phyloP scores from a whole-genome alignment of 2,113 vertebrate species.

The Marcusenius ussheri region DNA sequence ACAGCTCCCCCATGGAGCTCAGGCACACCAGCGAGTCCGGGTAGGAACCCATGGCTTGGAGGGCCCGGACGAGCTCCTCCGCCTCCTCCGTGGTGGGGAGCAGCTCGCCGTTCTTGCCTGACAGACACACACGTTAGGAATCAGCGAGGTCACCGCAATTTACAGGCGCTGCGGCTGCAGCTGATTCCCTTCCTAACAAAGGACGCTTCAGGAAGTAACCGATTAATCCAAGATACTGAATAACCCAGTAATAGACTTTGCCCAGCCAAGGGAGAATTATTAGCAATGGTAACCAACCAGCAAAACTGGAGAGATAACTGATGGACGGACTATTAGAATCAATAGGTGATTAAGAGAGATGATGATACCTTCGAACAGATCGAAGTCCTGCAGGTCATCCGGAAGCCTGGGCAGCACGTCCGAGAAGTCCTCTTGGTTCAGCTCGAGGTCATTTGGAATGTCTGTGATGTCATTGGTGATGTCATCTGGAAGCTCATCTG shows the following conservation, averaged over 20 bases:
- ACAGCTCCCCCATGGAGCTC: constrained; percentile 75
- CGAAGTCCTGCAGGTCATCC: constrained; percentile 82
- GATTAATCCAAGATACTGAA: neutral
- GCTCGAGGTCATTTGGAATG: constrained; percentile 82
- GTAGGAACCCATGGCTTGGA: constrained; percentile 73
- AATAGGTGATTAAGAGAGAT: neutral
- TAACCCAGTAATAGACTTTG: neutral
- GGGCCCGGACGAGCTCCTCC: constrained; percentile 77
- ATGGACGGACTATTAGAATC: neutral
- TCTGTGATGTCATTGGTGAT: constrained; percentile 83
- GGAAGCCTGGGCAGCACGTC: constrained; percentile 77
- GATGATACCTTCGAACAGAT: constrained; percentile 79
- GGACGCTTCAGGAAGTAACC: neutral
- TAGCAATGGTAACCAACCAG: neutral
- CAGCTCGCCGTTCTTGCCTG: constrained; percentile 83
- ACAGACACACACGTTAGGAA: neutral
- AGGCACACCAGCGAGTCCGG: constrained; percentile 75
- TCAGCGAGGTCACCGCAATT: neutral
- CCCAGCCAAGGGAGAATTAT: neutral
- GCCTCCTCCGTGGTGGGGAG: constrained; percentile 83
- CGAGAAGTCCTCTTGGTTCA: constrained; percentile 84
- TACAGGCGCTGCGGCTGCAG: neutral
- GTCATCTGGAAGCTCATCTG: constrained; percentile 80
- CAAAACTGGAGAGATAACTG: neutral
- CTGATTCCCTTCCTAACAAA: neutral